These are phyloP conservation scores for Microcebus lehilahytsara DNA, from an alignment of 2,113 vertebrate species.

Conservation along the genomic window DNA sequence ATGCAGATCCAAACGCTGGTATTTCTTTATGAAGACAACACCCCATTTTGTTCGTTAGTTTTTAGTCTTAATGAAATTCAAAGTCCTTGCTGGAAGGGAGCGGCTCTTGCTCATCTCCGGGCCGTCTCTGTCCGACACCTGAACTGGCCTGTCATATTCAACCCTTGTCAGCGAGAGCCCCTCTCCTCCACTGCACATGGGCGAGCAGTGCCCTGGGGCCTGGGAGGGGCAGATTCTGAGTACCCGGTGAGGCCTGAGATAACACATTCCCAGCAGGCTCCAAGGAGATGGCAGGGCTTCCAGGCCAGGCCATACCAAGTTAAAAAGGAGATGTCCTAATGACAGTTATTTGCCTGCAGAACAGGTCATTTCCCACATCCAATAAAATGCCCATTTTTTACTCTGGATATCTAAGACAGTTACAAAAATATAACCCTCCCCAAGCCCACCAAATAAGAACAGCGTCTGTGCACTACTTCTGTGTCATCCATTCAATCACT, in stretches of 20 bases:
- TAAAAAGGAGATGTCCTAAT: background rate
- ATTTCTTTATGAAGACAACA: background rate
- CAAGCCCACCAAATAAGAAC: background rate
- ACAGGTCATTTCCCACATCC: background rate
- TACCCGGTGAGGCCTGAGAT: background rate
- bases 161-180: fast-evolving
- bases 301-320: background rate
- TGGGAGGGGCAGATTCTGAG: too few species aligned
- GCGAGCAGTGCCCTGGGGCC: background rate
- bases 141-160: background rate
- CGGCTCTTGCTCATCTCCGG: background rate
- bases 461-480: background rate
- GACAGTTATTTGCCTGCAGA: background rate
- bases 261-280: background rate
- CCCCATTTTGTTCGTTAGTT: background rate
- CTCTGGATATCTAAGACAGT: background rate
- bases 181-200: background rate
- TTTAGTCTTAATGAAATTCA: background rate
- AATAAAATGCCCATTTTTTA: background rate
- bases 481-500: background rate
- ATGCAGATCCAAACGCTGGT: background rate
- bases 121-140: fast-evolving
- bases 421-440: background rate
- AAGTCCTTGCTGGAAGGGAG: background rate
- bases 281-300: background rate